phyloP scores from a whole-genome alignment of 1,140 invertebrate species.

The Drosophila kanapiae region DNA sequence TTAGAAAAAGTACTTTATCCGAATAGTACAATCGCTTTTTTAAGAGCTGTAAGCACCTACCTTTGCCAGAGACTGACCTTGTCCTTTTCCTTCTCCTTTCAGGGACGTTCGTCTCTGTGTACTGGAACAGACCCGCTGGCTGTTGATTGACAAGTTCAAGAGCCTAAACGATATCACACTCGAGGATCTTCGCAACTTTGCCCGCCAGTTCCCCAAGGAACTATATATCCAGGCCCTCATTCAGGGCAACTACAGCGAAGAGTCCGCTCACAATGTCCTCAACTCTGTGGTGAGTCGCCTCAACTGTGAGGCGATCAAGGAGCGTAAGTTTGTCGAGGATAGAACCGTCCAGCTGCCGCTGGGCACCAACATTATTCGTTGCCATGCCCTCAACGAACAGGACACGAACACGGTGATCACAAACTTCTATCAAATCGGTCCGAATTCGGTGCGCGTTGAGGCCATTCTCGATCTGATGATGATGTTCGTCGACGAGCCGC shows the following conservation, averaged over 20 bases:
- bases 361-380: conserved; percentile 88
- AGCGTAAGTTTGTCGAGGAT: conserved; percentile 69
- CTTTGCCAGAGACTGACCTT: background rate
- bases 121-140: conserved; percentile 88
- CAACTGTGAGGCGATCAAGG: conserved; percentile 69
- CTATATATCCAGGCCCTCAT: conserved; percentile 90
- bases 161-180: conserved; percentile 88
- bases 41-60: no score
- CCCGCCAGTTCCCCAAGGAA: conserved; percentile 87
- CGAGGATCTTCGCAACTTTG: conserved; percentile 88
- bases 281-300: conserved; percentile 80
- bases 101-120: conserved; percentile 89
- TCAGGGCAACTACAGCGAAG: conserved; percentile 91
- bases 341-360: conserved; percentile 87
- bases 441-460: conserved; percentile 87
- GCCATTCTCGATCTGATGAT: conserved; percentile 92
- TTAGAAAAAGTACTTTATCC: no score
- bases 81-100: conserved; percentile 34
- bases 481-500: conserved; percentile 93
- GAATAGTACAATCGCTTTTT: no score
- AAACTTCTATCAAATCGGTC: conserved; percentile 95
- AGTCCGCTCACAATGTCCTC: conserved; percentile 87
- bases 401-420: conserved; percentile 94
- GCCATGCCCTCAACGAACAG: conserved; percentile 89
- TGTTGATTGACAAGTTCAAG: conserved; percentile 88